Evolutionary conservation across 2,113 vertebrate species (phyloP).

Genomic region (Marmota monax): DNA sequence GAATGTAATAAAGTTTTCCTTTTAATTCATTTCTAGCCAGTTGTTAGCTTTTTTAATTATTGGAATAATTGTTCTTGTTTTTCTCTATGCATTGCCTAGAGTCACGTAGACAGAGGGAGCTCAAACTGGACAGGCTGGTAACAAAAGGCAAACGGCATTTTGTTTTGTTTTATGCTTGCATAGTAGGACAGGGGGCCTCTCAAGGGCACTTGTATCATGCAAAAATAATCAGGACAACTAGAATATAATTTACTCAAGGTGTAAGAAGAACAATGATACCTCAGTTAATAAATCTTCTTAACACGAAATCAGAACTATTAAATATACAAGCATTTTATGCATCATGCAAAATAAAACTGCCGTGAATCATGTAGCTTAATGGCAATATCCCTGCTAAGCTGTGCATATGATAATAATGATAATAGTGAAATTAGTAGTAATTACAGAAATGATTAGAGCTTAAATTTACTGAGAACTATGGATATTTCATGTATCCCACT

Average conservation of each 20-base stretch:
- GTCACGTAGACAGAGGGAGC: neutral
- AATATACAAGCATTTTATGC: neutral
- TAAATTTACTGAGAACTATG: neutral
- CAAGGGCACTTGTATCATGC: neutral
- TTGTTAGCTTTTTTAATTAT: slow-evolving; percentile 8
- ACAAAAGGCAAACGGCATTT: neutral
- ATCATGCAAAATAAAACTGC: neutral
- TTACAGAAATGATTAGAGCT: slow-evolving; percentile 36
- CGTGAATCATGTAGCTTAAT: slow-evolving; percentile 1
- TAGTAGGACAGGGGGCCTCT: neutral
- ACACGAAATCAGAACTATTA: neutral
- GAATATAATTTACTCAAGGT: neutral
- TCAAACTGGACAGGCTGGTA: neutral
- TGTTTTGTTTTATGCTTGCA: neutral
- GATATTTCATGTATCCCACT: neutral
- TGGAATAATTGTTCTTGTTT: neutral
- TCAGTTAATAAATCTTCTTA: neutral
- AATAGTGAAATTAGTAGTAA: slow-evolving; percentile 45
- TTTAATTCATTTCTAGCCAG: slow-evolving; percentile 36
- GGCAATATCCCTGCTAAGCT: neutral
- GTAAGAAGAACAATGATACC: neutral
- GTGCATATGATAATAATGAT: neutral
- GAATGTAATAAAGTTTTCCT: neutral
- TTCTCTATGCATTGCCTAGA: neutral
- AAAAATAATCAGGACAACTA: neutral